Conservation (phyloP, 2,113 vertebrate genomes). For the Myotis davidii region DNA sequence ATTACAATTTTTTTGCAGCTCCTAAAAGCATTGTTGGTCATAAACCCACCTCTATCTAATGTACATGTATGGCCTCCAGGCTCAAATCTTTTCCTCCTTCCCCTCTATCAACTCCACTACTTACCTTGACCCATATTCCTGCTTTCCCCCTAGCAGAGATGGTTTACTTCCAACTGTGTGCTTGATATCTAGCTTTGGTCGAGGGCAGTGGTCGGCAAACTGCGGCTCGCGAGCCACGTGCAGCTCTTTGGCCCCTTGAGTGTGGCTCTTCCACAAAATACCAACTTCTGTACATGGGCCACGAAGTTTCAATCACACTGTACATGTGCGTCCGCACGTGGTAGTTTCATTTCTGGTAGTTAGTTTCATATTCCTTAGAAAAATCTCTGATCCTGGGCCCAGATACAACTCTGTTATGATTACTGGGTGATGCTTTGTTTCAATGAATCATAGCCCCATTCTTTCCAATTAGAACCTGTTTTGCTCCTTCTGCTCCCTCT, state of each 20-base stretch:
- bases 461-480: background rate
- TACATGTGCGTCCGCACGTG: no score
- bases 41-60: background rate
- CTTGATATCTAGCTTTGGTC: background rate
- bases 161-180: background rate
- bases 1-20: background rate
- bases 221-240: no score
- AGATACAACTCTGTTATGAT: background rate
- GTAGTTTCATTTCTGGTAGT: background rate
- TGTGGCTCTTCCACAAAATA: no score
- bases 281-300: no score
- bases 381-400: background rate
- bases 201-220: background rate
- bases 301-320: no score
- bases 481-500: background rate
- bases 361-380: slow-evolving; percentile 20
- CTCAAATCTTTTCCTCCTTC: background rate
- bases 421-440: background rate
- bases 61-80: background rate
- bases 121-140: background rate
- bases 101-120: background rate
- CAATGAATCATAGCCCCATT: background rate
- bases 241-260: no score
- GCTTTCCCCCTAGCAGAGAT: background rate
- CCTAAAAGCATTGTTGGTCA: background rate